Evolutionary conservation across 1,140 invertebrate genomes (phyloP).

Genomic region (Drosophila insularis): DNA sequence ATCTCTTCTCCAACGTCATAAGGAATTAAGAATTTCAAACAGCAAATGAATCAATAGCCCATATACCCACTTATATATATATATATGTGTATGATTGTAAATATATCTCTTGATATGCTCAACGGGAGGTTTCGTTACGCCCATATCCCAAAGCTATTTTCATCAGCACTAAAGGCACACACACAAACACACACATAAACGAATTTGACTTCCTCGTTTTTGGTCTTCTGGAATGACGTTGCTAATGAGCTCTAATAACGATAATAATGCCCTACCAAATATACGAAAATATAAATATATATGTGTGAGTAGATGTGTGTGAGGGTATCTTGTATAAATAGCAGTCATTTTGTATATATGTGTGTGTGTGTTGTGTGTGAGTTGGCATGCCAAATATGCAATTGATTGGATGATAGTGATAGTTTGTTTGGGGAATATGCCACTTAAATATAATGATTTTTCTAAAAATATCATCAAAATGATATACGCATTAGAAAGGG

Average conservation of each 20-base stretch:
- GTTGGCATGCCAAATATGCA: constrained; percentile 32
- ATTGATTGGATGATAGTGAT: constrained; percentile 47
- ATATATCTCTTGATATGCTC: constrained; percentile 4
- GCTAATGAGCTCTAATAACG: constrained; percentile 76
- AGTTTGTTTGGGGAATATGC: constrained; percentile 45
- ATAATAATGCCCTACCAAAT: constrained; percentile 62
- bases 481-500: constrained; percentile 15
- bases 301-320: constrained; percentile 23
- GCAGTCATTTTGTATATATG: constrained; percentile 42
- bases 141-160: constrained; percentile 10
- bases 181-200: constrained; percentile 9
- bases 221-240: constrained; percentile 39
- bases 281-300: constrained; percentile 38
- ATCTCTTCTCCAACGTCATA: background rate
- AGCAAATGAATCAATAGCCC: constrained; percentile 37
- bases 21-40: background rate
- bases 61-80: background rate
- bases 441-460: constrained; percentile 60
- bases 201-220: constrained; percentile 32
- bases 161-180: constrained; percentile 31
- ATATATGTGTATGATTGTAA: too few relatives aligned
- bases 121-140: constrained; percentile 14
- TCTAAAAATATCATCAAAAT: constrained; percentile 41
- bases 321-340: constrained; percentile 42
- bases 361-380: constrained; percentile 14